Percentiles rank a stretch among this genome's conserved stretches.
phyloP scores from a whole-genome alignment of 1,140 invertebrate species.

The Drosophila nannoptera region DNA sequence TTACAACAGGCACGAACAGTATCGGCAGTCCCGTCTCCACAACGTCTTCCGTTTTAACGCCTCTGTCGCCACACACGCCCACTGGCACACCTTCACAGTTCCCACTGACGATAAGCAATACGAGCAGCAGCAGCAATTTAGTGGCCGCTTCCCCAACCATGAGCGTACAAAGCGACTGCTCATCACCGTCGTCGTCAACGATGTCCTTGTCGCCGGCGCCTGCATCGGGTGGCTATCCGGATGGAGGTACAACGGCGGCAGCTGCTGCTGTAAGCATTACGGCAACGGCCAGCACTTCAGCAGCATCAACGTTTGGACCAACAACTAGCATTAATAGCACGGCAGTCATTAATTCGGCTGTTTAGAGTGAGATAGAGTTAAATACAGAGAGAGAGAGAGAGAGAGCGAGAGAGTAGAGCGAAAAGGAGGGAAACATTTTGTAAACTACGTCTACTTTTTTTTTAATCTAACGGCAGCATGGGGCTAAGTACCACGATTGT shows the following conservation, averaged over 20 bases:
- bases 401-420: too few species aligned
- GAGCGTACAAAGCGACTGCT: conserved; percentile 76
- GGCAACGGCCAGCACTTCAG: conserved; percentile 64
- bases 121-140: conserved; percentile 63
- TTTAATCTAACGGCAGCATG: conserved; percentile 48
- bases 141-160: conserved; percentile 73
- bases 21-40: conserved; percentile 43
- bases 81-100: conserved; percentile 69
- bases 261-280: conserved; percentile 69
- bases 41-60: conserved; percentile 53
- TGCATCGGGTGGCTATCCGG: conserved; percentile 64
- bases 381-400: too few species aligned
- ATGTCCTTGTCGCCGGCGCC: conserved; percentile 74
- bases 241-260: conserved; percentile 59
- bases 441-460: conserved; percentile 44
- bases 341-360: conserved; percentile 74
- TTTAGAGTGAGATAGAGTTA: conserved; percentile 37
- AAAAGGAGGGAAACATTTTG: conserved; percentile 6
- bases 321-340: conserved; percentile 57
- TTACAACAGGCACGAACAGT: conserved; percentile 48
- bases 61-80: conserved; percentile 72
- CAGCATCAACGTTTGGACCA: conserved; percentile 63
- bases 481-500: conserved; percentile 50
- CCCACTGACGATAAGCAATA: conserved; percentile 64
- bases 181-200: conserved; percentile 71